phyloP scores from a whole-genome alignment of 2,113 vertebrate species.

The Ammospiza nelsoni region DNA sequence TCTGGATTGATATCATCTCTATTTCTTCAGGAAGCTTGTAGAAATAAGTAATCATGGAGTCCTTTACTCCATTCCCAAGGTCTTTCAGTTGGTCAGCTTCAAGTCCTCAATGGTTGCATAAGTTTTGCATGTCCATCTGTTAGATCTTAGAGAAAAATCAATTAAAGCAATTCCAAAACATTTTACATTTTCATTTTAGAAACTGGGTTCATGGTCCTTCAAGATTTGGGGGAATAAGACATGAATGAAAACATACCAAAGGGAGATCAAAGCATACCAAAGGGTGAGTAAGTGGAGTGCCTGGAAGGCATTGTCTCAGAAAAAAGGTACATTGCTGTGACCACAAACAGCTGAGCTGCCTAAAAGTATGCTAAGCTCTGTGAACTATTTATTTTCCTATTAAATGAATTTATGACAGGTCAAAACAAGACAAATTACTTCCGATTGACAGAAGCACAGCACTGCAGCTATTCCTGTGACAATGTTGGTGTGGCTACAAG shows the following conservation, averaged over 20 bases:
- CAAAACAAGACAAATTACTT: conserved; percentile 16
- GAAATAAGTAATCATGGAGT: background rate
- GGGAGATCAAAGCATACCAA: conserved; percentile 1
- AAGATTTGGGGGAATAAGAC: background rate
- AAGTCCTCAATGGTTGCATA: background rate
- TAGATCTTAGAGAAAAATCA: background rate
- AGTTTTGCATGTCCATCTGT: background rate
- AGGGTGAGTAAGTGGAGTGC: background rate
- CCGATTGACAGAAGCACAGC: background rate
- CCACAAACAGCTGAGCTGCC: background rate
- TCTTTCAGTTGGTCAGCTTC: background rate
- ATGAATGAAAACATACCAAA: background rate
- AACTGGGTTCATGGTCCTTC: background rate
- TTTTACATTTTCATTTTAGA: conserved; percentile 8
- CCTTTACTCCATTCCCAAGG: background rate
- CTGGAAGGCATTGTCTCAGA: background rate
- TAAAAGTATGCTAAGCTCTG: background rate
- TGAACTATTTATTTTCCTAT: background rate
- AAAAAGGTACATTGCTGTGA: background rate
- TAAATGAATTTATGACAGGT: background rate
- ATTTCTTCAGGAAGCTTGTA: background rate
- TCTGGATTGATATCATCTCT: background rate
- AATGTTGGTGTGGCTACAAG: background rate
- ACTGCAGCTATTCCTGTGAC: background rate
- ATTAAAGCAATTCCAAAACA: background rate